Base-by-base conservation (phyloP, 2,797 vertebrate genomes). In the Chrysocyon brachyurus region DNA sequence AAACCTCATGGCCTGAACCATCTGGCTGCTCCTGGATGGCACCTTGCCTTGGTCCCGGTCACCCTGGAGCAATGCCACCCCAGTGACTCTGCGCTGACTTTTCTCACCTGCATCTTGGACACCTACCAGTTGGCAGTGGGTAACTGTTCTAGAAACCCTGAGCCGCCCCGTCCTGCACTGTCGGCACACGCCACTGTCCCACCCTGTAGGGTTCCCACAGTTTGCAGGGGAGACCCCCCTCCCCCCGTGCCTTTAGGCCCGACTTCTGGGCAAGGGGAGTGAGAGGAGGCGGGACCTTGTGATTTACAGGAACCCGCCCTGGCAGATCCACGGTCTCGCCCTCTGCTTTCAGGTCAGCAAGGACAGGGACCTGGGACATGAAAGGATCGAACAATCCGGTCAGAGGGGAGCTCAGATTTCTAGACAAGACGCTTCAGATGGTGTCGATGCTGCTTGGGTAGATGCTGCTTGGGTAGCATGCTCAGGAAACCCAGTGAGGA, bases 401-500 rank as follows among this genome's bases (percentile, higher is more conserved):
- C 85, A 97, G 90, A 86, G 66, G 72, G 78, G 85, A 96, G 15
- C 82, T 72, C 15, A 87, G 66, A 78, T 91, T 96, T 96, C 56
- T 95, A 72, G 61, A 86, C 73, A 85, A 93, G 22, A 82, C 0
- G 79, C 64, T 96, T 97, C 85, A 96, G 86, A 93, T 6, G 88
- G 57, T 90, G 72, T 83, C 97, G 95, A 57, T 83, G 33, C 64
- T 83, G 2, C 82, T 78, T 86, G 81, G 46, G 64, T 26, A 6
- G 64, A 36, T 36, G 36, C 36, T 4, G 2, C 82, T 78, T 86
- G 81, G 46, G 64, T 26, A 6, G 64, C 61, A 73, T 17, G 17
- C 59, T 88, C 95, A 96, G 97, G 90, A 97, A 96, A 73, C 61
- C 2, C 33, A 94, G 49, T 63, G 49, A 64, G 95, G 82, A 87